Evolutionary conservation across 2,113 vertebrate genomes (phyloP).

Genomic region (Aphyosemion australe): DNA sequence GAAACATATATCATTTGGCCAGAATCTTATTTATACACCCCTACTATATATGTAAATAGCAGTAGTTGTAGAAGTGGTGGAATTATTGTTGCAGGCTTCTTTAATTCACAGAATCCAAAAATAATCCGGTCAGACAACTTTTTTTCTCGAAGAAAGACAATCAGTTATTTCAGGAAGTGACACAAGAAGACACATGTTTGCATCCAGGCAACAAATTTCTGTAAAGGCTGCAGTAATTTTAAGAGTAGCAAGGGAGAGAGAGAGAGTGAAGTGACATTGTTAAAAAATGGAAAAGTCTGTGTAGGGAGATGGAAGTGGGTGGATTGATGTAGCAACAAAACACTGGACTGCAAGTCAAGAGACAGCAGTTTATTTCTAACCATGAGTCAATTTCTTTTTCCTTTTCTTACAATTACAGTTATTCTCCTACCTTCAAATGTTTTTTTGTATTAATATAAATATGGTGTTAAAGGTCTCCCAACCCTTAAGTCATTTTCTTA

Average conservation of each 20-base stretch:
- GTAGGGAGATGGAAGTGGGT: slow-evolving; percentile 8
- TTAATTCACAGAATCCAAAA: slow-evolving; percentile 15
- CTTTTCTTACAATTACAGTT: background rate
- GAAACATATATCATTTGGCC: no score
- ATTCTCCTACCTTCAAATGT: background rate
- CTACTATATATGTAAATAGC: no score
- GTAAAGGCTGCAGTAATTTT: slow-evolving; percentile 23
- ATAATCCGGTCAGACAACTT: slow-evolving; percentile 14
- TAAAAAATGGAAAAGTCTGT: slow-evolving; percentile 22
- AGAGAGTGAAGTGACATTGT: slow-evolving; percentile 15
- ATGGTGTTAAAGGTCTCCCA: background rate
- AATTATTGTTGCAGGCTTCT: slow-evolving; percentile 8
- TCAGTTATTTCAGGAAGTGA: slow-evolving; percentile 15
- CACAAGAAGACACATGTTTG: slow-evolving; percentile 19
- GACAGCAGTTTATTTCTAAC: slow-evolving; percentile 5
- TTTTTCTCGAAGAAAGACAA: slow-evolving; percentile 3
- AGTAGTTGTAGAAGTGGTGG: background rate
- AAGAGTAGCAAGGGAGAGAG: slow-evolving; percentile 8
- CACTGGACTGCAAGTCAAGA: background rate
- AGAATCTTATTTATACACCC: no score
- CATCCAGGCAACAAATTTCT: slow-evolving; percentile 24
- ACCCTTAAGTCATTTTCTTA: background rate
- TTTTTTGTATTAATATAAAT: background rate
- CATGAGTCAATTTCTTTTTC: background rate
- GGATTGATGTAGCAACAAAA: slow-evolving; percentile 26